These are phyloP conservation scores for Eretmodus cyanostictus DNA, from an alignment of 2,113 vertebrate species.

Conservation along the genomic window DNA sequence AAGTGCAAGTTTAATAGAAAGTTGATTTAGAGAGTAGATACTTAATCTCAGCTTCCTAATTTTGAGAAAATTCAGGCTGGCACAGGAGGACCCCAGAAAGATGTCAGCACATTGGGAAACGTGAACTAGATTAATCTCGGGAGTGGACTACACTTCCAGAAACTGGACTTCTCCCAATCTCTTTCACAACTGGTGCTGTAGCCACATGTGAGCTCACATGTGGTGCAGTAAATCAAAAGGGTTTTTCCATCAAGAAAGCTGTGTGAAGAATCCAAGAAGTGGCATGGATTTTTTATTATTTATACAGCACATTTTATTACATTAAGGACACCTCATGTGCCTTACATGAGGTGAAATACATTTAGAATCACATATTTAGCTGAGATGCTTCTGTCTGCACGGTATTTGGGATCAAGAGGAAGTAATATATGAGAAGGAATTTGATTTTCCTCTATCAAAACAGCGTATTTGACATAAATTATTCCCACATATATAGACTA, in stretches of 20 bases:
- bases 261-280: not conserved
- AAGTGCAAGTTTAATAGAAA: not conserved
- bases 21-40: not conserved
- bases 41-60: constrained; percentile 15
- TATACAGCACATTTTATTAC: not conserved
- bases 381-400: not conserved
- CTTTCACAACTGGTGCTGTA: not conserved
- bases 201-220: not conserved
- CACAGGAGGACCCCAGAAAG: constrained; percentile 15
- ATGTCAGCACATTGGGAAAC: constrained; percentile 38
- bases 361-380: not conserved
- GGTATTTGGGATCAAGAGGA: not conserved
- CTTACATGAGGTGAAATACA: not conserved
- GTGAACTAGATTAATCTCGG: constrained; percentile 2
- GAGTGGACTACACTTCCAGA: not conserved
- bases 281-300: not conserved
- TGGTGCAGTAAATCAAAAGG: not conserved
- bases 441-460: not conserved
- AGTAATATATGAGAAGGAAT: not conserved
- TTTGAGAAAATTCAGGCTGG: constrained; percentile 49
- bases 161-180: not conserved
- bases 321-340: not conserved
- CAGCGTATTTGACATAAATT: not conserved
- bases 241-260: not conserved
- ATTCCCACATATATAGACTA: not conserved